Evolutionary conservation across 2,113 vertebrate species (phyloP).

Genomic region (Istiophorus platypterus): DNA sequence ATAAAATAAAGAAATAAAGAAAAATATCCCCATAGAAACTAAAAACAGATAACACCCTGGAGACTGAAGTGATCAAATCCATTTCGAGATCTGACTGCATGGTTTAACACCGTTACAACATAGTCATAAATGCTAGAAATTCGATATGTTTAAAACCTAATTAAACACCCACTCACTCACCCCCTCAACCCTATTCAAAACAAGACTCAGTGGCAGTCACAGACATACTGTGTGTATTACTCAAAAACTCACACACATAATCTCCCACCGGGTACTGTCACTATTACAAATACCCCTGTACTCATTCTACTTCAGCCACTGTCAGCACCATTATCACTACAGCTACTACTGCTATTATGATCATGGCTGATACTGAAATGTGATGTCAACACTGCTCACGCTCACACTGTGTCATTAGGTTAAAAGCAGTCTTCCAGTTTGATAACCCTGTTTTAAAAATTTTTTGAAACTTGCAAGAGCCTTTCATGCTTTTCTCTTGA

Average conservation of each 20-base stretch:
- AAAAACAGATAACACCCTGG: neutral
- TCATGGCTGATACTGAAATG: neutral
- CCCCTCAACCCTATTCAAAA: conserved; percentile 4
- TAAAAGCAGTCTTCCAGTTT: neutral
- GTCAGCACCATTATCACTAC: neutral
- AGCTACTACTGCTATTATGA: neutral
- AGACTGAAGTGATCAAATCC: neutral
- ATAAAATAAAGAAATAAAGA: too few relatives aligned
- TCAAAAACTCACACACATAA: neutral
- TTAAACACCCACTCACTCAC: neutral
- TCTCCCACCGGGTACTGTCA: neutral
- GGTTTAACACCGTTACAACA: neutral
- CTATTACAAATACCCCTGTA: neutral
- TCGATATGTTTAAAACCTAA: neutral
- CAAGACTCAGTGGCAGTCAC: neutral
- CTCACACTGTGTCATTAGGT: neutral
- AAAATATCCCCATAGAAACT: too few relatives aligned
- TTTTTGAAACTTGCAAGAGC: neutral
- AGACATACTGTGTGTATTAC: neutral
- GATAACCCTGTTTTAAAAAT: neutral
- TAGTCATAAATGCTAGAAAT: conserved; percentile 10
- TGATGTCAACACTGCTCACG: neutral
- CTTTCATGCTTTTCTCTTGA: neutral
- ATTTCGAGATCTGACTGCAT: conserved; percentile 9
- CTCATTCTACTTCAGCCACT: neutral